Percentiles rank a stretch among this genome's conserved stretches.
Conservation (phyloP, 2,888 invertebrate species). For the Gibbula magus region DNA sequence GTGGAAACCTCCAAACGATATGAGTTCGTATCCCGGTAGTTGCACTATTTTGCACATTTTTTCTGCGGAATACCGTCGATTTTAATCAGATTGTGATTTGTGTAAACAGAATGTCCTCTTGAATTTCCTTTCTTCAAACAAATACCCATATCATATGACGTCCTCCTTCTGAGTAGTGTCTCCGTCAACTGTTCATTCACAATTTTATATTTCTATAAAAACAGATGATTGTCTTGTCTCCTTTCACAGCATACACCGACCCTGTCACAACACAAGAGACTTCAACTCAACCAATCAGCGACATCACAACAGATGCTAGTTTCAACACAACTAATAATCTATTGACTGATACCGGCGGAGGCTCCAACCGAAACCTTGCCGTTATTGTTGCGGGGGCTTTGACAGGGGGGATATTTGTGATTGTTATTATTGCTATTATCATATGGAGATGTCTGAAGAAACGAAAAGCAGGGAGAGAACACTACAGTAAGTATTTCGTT, state of each 20-base stretch:
- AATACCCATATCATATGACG: too few relatives aligned
- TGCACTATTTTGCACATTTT: too few relatives aligned
- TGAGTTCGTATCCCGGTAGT: too few relatives aligned
- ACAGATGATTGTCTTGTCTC: neutral
- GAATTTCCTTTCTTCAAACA: too few relatives aligned
- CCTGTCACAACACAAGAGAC: too few relatives aligned
- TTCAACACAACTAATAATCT: neutral
- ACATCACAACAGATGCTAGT: constrained; percentile 14
- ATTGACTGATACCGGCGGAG: constrained; percentile 8
- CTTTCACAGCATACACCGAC: neutral
- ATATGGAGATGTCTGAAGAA: constrained; percentile 35
- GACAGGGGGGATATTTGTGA: constrained; percentile 31
- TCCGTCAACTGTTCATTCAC: neutral
- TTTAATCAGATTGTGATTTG: too few relatives aligned
- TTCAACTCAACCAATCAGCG: neutral
- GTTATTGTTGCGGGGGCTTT: constrained; percentile 36
- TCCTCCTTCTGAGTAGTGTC: neutral
- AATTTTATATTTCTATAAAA: neutral
- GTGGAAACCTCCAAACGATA: too few relatives aligned
- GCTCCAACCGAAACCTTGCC: constrained; percentile 26
- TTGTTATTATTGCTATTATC: constrained; percentile 32
- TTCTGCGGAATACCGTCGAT: too few relatives aligned
- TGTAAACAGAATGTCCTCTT: too few relatives aligned
- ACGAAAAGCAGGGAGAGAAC: constrained; percentile 26
- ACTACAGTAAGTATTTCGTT: constrained; percentile 34